Percentiles rank a stretch among this genome's conserved stretches.
These are phyloP conservation scores for Lagothrix lagotricha DNA, from an alignment of 2,797 vertebrate genomes.

Conservation along the genomic window DNA sequence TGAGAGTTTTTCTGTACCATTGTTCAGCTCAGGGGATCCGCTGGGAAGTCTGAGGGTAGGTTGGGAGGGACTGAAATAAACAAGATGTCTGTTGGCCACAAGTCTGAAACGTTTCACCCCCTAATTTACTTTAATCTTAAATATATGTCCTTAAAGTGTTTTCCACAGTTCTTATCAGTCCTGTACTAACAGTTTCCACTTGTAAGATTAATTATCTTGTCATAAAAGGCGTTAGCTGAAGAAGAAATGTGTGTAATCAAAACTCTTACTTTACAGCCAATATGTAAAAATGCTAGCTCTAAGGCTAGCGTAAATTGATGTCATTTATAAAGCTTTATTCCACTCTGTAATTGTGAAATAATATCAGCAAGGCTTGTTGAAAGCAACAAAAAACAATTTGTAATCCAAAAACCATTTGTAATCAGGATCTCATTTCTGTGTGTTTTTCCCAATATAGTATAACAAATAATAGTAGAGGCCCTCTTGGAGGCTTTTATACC, in stretches of 20 bases:
- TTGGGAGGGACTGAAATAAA: not conserved
- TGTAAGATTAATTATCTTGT: not conserved
- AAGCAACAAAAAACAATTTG: not conserved
- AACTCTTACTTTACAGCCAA: not conserved
- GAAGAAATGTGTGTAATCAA: not conserved
- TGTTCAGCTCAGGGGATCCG: not conserved
- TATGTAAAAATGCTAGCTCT: not conserved
- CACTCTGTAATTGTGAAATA: constrained; percentile 10
- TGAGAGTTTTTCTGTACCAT: not conserved
- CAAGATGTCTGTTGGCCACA: not conserved
- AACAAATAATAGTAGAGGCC: not conserved
- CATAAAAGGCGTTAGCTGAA: not conserved
- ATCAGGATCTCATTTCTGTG: not conserved
- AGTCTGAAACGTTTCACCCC: not conserved
- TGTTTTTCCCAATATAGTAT: not conserved
- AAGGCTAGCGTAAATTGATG: not conserved
- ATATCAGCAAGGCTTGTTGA: not conserved
- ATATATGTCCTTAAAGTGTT: not conserved
- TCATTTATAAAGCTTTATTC: constrained; percentile 2
- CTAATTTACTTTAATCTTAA: constrained; percentile 10
- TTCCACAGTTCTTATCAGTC: not conserved
- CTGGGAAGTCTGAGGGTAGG: not conserved
- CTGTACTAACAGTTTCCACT: not conserved
- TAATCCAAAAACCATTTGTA: not conserved
- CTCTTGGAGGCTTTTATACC: not conserved